phyloP scores from a whole-genome alignment of 1,140 invertebrate species.

The Drosophila pallidifrons region DNA sequence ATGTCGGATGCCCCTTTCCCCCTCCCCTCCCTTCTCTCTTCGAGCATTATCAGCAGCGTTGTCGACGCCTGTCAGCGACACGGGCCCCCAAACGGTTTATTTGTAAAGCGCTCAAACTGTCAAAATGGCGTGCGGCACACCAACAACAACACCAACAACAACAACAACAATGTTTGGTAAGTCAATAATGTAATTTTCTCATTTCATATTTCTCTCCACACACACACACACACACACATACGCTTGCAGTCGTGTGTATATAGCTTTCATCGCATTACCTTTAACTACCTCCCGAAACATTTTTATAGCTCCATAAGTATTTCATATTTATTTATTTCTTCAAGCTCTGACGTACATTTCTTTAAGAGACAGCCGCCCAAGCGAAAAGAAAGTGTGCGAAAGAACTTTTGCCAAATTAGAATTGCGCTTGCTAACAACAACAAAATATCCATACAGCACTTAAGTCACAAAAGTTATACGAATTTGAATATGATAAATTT shows the following conservation, averaged over 20 bases:
- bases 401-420: background rate
- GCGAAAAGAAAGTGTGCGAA: constrained; percentile 14
- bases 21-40: background rate
- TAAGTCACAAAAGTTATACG: no score
- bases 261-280: constrained; percentile 36
- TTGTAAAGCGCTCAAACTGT: constrained; percentile 72
- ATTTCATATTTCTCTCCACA: constrained; percentile 61
- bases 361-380: constrained; percentile 7
- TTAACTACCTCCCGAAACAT: constrained; percentile 30
- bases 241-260: constrained; percentile 5
- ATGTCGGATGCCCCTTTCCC: constrained; percentile 3
- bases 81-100: constrained; percentile 54
- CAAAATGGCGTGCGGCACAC: constrained; percentile 70
- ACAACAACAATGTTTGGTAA: constrained; percentile 56
- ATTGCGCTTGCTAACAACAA: no score
- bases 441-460: background rate
- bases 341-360: constrained; percentile 18
- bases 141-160: constrained; percentile 42
- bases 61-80: constrained; percentile 60
- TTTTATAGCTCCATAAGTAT: constrained; percentile 40
- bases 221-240: background rate
- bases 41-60: constrained; percentile 39
- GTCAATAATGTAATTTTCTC: constrained; percentile 78
- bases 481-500: no score
- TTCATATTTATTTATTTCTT: constrained; percentile 38